Percentiles rank a stretch among this genome's conserved stretches.
Evolutionary conservation across 2,797 vertebrate species (phyloP).

Genomic region (Caiman crocodilus): DNA sequence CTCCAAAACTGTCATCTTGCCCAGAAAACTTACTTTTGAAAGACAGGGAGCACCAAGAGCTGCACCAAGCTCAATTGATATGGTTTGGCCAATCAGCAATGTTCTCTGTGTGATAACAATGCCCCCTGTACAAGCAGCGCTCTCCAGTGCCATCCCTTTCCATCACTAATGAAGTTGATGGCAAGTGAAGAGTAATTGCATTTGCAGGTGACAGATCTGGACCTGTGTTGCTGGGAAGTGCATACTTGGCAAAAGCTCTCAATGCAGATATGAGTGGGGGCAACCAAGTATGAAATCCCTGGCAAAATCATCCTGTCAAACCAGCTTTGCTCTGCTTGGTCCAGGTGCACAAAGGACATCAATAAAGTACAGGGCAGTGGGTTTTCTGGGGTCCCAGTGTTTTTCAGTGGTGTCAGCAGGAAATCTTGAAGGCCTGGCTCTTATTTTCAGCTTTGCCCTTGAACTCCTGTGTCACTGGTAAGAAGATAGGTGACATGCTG

Average conservation of each 20-base stretch:
- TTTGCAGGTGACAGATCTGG: conserved; percentile 73
- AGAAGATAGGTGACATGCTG: no score
- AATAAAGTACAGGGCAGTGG: neutral
- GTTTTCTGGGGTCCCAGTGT: fast-evolving
- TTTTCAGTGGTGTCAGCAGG: neutral
- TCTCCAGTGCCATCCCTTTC: conserved; percentile 47
- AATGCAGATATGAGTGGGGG: conserved; percentile 55
- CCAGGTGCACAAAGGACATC: neutral
- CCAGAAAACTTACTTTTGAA: neutral
- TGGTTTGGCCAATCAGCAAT: conserved; percentile 15
- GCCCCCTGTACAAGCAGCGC: neutral
- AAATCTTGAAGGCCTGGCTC: fast-evolving
- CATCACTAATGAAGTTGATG: conserved; percentile 51
- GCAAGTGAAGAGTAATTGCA: conserved; percentile 61
- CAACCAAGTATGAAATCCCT: conserved; percentile 52
- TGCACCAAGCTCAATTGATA: neutral
- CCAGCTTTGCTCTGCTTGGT: neutral
- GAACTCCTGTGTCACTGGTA: neutral
- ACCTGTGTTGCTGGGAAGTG: conserved; percentile 47
- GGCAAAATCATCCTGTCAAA: conserved; percentile 54
- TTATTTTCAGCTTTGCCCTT: fast-evolving
- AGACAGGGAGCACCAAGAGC: neutral
- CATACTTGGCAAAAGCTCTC: conserved; percentile 37
- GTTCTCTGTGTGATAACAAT: conserved; percentile 28
- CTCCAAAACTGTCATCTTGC: neutral